Conservation (phyloP, 2,888 invertebrate genomes). For the Agrilus cyanescens region DNA sequence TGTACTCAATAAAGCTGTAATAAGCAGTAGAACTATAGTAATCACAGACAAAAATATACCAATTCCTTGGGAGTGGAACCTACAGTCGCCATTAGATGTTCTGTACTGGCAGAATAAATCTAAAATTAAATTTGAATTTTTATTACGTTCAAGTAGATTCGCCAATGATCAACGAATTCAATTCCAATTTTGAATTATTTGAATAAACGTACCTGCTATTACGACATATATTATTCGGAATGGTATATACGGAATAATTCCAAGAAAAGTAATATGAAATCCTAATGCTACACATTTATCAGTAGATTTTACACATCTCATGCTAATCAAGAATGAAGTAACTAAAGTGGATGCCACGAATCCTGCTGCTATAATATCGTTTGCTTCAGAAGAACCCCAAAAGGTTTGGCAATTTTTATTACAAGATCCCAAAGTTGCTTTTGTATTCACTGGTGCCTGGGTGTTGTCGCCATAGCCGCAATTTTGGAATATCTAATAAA, state of each 20-base stretch:
- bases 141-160: constrained; percentile 5
- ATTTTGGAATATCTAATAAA: constrained; percentile 35
- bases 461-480: constrained; percentile 39
- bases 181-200: not conserved
- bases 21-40: constrained; percentile 22
- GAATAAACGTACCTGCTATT: constrained; percentile 39
- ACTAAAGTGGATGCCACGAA: constrained; percentile 34
- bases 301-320: constrained; percentile 43
- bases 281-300: constrained; percentile 52
- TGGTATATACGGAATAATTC: constrained; percentile 47
- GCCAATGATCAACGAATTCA: not conserved
- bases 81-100: constrained; percentile 17
- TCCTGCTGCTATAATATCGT: constrained; percentile 23
- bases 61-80: constrained; percentile 22
- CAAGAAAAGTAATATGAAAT: constrained; percentile 41
- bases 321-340: constrained; percentile 40
- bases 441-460: constrained; percentile 14
- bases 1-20: constrained; percentile 18
- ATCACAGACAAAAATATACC: constrained; percentile 21
- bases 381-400: constrained; percentile 36
- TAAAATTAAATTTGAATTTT: constrained; percentile 13
- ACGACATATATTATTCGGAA: constrained; percentile 50
- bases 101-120: constrained; percentile 21
- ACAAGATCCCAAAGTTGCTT: constrained; percentile 44
- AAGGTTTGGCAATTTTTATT: constrained; percentile 38